Conservation (phyloP, 2,888 invertebrate species). For the Pterostichus niger region DNA sequence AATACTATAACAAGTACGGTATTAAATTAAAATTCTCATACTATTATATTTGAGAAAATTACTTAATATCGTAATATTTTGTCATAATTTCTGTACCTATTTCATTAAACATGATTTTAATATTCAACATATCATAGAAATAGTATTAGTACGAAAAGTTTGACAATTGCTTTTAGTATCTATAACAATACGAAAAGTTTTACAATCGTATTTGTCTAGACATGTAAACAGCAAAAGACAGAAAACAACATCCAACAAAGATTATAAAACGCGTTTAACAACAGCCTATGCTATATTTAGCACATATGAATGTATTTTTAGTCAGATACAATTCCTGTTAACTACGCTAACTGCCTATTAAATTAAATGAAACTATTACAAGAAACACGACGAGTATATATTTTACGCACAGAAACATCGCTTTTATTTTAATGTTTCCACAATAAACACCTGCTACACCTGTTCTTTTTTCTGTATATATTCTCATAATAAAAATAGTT, state of each 20-base stretch:
- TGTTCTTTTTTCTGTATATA: constrained; percentile 22
- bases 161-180: no score
- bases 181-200: neutral
- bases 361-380: constrained; percentile 36
- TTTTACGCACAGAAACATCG: constrained; percentile 9
- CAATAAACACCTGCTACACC: constrained; percentile 18
- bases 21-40: no score
- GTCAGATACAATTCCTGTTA: constrained; percentile 36
- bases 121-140: no score
- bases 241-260: constrained; percentile 32
- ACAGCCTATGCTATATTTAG: constrained; percentile 36
- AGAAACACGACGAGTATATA: constrained; percentile 9
- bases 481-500: neutral
- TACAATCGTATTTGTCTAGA: constrained; percentile 11
- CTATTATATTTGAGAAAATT: no score
- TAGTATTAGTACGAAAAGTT: no score
- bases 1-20: no score
- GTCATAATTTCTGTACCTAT: no score
- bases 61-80: no score
- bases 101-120: no score
- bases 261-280: constrained; percentile 7
- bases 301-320: constrained; percentile 32
- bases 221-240: neutral
- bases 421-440: neutral
- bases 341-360: constrained; percentile 19